Base-by-base conservation (phyloP, 2,888 invertebrate genomes). In the Heterodera filipjevi region DNA sequence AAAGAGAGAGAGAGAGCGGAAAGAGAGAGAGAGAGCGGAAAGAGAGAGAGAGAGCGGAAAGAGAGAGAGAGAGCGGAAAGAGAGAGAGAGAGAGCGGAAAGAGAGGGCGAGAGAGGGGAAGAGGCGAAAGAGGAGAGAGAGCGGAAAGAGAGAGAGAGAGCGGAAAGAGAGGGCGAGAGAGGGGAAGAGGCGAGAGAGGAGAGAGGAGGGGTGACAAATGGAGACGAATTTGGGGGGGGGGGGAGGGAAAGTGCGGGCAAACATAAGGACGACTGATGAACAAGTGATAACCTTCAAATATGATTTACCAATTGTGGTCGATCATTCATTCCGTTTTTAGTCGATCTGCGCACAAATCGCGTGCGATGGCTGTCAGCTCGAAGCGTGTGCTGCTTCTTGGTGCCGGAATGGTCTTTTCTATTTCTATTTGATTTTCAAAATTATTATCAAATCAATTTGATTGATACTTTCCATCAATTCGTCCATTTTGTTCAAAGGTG, bases 361-460 rank as follows among this genome's bases (percentile, higher is more conserved):
- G 93, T 85, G 92, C 92, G 19, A 91, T 91, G 66, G 90, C 90
- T 16, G 49, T 64, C 2, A 75, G 66, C 27, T 66, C 75, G 33
- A 75, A 68, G 46, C 75, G 59, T 64, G 75, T 96, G 0, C 92
- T 98, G 16, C 93, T 99, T 3, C 91, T 99, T 19, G 99, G 99
- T 0, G 96, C 98, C 59, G 99, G 99, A 0, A 93, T 94, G 89
- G 98, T 75, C 19, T 35, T 19, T 32, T 33, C 16, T 49, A 12
- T 19, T 49, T 49, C 16, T 16, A 44, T 44, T 44, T 44, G 12
- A 44, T 44, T 44, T 12, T 44, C 44, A 44, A 44, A 44, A 12
- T 44, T 44, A 44, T 12, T 44, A 5, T 44, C 44, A 12, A 44
- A 49, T 49, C 2, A 39, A 49, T 3, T 14, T 14, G 16, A 3